These are phyloP conservation scores for Perdita meconis DNA, from an alignment of 2,888 invertebrate species.

Conservation along the genomic window DNA sequence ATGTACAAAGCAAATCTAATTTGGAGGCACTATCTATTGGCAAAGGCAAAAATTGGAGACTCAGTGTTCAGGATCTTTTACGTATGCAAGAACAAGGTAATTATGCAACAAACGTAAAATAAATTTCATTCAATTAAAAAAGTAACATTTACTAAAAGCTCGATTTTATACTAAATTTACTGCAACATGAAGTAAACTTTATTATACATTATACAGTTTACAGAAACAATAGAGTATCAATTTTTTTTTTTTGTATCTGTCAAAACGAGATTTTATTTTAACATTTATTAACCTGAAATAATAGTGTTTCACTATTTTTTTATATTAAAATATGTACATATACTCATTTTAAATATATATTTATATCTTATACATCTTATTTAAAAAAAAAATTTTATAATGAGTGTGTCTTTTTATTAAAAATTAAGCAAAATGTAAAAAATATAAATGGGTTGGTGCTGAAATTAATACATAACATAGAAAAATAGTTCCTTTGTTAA, in stretches of 20 bases:
- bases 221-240: constrained; percentile 39
- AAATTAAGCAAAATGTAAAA: constrained; percentile 20
- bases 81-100: constrained; percentile 86
- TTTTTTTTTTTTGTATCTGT: constrained; percentile 22
- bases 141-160: background rate
- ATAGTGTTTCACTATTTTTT: constrained; percentile 48
- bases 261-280: constrained; percentile 66
- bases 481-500: background rate
- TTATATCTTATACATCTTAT: constrained; percentile 13
- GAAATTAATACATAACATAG: background rate
- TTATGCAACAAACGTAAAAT: constrained; percentile 39
- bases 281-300: constrained; percentile 63
- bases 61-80: constrained; percentile 85
- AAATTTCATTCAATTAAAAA: constrained; percentile 29
- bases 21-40: constrained; percentile 84
- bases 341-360: constrained; percentile 18
- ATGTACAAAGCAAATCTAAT: constrained; percentile 83
- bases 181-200: constrained; percentile 7
- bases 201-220: background rate
- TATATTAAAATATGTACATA: constrained; percentile 22
- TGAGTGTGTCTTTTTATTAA: constrained; percentile 23
- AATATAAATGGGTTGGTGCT: constrained; percentile 86
- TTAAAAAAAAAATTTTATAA: constrained; percentile 20
- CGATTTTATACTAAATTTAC: background rate
- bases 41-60: constrained; percentile 86